Evolutionary conservation across 2,113 vertebrate genomes (phyloP).

Genomic region (Ceyx cyanopectus): DNA sequence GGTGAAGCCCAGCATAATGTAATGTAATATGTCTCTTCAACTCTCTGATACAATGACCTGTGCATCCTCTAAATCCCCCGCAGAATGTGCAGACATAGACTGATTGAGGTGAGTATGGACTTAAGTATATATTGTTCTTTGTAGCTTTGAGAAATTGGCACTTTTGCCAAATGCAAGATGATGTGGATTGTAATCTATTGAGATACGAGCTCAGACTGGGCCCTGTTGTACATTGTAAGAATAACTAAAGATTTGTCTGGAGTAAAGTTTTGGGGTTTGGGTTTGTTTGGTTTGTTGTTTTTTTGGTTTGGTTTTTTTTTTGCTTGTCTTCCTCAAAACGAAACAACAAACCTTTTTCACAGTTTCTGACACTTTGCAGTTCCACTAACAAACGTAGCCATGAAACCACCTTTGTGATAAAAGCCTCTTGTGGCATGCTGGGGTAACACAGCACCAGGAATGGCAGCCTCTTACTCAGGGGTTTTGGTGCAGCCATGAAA

Average conservation of each 20-base stretch:
- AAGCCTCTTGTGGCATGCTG: background rate
- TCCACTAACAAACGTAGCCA: background rate
- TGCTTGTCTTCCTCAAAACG: background rate
- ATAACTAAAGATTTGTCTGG: constrained; percentile 50
- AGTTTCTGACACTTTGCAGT: background rate
- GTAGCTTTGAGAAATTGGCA: constrained; percentile 41
- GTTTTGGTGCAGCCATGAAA: background rate
- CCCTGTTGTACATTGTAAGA: constrained; percentile 10
- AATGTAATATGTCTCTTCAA: constrained; percentile 60
- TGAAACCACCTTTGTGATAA: background rate
- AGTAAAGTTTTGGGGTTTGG: background rate
- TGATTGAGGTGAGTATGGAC: constrained; percentile 60
- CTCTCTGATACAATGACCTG: constrained; percentile 69
- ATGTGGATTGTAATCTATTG: constrained; percentile 54
- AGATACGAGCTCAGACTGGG: constrained; percentile 16
- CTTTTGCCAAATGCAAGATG: constrained; percentile 48
- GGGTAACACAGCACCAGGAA: background rate
- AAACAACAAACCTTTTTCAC: background rate
- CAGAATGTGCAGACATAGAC: constrained; percentile 41
- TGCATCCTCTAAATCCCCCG: constrained; percentile 68
- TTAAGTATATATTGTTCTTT: constrained; percentile 63
- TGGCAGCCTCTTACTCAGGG: background rate
- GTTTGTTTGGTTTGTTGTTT: background rate
- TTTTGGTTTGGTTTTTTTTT: background rate
- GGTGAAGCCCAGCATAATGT: constrained; percentile 64